Evolutionary conservation across 64 coral and sea anemone species (phyloP).

Genomic region (Dendronephthya gigantea): DNA sequence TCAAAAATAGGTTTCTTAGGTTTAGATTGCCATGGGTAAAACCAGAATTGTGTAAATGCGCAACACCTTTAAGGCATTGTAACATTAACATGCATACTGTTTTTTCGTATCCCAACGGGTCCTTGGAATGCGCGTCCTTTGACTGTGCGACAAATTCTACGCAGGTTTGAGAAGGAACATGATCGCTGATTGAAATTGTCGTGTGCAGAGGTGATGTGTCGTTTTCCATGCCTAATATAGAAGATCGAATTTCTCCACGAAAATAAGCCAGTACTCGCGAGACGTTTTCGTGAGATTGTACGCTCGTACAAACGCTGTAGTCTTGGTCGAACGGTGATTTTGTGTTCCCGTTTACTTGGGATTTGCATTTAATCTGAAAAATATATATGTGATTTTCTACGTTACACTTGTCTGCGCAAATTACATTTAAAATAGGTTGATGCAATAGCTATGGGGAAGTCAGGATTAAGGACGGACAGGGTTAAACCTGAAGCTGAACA

Average conservation of each 20-base stretch:
- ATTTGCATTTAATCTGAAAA: conserved; percentile 10
- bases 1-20: background rate
- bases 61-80: background rate
- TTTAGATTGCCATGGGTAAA: background rate
- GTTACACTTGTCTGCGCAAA: too few relatives aligned
- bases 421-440: too few relatives aligned
- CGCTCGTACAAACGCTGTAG: background rate
- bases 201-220: background rate
- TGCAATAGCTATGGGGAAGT: too few relatives aligned
- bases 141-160: background rate
- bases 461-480: too few relatives aligned
- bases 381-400: background rate
- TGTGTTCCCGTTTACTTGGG: background rate
- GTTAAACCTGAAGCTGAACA: too few relatives aligned
- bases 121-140: background rate
- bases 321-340: background rate
- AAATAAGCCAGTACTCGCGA: background rate
- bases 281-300: background rate
- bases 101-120: background rate
- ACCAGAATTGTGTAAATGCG: background rate
- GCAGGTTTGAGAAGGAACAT: background rate
- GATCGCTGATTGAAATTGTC: background rate
- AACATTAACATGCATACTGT: background rate
- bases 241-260: background rate
- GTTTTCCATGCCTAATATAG: background rate